Evolutionary conservation across 1,140 invertebrate species (phyloP).

Genomic region (Papilio xuthus): DNA sequence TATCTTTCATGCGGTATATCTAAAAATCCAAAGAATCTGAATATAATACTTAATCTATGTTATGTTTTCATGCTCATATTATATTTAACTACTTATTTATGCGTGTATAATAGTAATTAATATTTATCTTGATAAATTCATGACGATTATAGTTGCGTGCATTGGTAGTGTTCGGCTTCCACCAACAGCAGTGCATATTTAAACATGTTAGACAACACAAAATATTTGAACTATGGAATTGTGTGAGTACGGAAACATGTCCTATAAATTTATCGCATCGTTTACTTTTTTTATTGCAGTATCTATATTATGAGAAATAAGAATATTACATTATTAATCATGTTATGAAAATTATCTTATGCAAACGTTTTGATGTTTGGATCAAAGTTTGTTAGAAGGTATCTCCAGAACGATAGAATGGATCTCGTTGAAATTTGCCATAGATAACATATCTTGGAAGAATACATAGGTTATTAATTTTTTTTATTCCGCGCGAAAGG

Average conservation of each 20-base stretch:
- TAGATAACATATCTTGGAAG: too few species aligned
- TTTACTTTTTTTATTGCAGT: conserved; percentile 7
- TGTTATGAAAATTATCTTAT: too few species aligned
- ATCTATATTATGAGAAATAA: neutral
- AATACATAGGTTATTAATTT: too few species aligned
- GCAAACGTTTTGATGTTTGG: too few species aligned
- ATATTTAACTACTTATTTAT: neutral
- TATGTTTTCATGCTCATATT: neutral
- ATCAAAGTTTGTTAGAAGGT: too few species aligned
- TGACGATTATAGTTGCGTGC: conserved; percentile 12
- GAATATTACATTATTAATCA: too few species aligned
- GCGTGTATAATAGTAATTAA: neutral
- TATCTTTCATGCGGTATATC: neutral
- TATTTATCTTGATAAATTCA: neutral
- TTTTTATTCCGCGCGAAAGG: too few species aligned
- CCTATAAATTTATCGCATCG: neutral
- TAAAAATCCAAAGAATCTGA: neutral
- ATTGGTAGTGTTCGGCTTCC: neutral
- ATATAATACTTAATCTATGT: neutral
- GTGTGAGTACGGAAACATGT: neutral
- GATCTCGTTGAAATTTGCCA: too few species aligned
- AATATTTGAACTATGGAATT: neutral
- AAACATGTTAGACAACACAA: neutral
- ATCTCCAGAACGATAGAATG: too few species aligned
- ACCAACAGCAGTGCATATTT: neutral